These are phyloP conservation scores for Cataglyphis rosenhaueri DNA, from an alignment of 2,888 invertebrate genomes.

Conservation along the genomic window DNA sequence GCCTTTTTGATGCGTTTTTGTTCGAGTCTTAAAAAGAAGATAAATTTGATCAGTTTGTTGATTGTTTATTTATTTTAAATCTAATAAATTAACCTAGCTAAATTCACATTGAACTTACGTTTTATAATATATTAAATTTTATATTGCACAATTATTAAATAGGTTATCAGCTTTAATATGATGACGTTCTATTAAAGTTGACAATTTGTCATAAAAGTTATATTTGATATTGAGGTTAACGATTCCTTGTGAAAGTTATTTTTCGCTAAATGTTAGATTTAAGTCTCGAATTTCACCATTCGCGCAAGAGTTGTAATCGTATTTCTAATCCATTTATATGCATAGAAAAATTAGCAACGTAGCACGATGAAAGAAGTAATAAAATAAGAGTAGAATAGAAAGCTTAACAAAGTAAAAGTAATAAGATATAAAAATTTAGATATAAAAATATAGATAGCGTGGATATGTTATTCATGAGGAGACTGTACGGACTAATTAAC, in stretches of 20 bases:
- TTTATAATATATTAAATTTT: not conserved
- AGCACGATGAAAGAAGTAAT: not conserved
- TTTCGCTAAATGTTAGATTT: conserved; percentile 23
- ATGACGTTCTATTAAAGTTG: not conserved
- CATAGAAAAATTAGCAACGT: not conserved
- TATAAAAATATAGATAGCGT: not conserved
- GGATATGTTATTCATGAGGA: not conserved
- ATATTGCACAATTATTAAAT: not conserved
- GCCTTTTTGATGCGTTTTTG: not conserved
- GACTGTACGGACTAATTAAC: conserved; percentile 1
- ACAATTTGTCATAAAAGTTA: conserved; percentile 11
- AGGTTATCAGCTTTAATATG: not conserved
- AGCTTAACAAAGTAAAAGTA: not conserved
- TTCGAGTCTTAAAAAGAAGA: conserved; percentile 10
- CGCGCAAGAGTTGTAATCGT: not conserved
- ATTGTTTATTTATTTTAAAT: not conserved
- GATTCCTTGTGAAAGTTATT: conserved; percentile 35
- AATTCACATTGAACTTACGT: not conserved
- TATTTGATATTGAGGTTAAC: conserved; percentile 30
- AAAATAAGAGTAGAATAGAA: not conserved
- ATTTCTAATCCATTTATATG: not conserved
- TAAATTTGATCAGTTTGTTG: not conserved
- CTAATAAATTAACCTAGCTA: not conserved
- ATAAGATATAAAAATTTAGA: not conserved
- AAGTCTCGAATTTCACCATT: not conserved